Conservation (phyloP, 2,888 invertebrate species). For the Empis livida region DNA sequence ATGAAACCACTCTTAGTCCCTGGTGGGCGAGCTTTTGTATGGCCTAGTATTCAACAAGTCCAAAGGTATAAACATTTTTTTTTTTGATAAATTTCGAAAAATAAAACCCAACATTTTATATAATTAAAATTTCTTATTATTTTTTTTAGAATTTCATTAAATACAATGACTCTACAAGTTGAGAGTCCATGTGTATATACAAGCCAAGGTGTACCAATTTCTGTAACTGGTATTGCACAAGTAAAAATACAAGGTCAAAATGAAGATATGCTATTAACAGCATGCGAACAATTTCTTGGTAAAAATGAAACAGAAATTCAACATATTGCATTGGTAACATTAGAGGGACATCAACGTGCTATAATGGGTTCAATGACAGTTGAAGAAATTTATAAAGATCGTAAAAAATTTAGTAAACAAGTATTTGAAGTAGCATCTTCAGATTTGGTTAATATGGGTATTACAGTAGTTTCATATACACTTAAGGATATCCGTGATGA, state of each 20-base stretch:
- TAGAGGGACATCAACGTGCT: conserved; percentile 88
- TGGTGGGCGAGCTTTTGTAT: conserved; percentile 93
- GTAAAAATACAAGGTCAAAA: conserved; percentile 70
- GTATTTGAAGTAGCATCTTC: conserved; percentile 93
- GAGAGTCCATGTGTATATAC: conserved; percentile 94
- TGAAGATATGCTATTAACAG: conserved; percentile 61
- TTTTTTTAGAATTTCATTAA: conserved; percentile 70
- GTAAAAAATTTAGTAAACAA: conserved; percentile 89
- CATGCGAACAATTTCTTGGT: conserved; percentile 88
- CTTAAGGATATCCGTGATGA: conserved; percentile 89
- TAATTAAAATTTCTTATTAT: too few species aligned
- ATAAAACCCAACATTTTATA: too few species aligned
- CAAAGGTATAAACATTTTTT: conserved; percentile 44
- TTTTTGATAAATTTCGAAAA: neutral
- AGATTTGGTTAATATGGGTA: conserved; percentile 92
- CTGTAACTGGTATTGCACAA: conserved; percentile 95
- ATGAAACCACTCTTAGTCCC: conserved; percentile 85
- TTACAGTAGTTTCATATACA: conserved; percentile 89
- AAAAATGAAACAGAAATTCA: conserved; percentile 80
- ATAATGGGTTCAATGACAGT: conserved; percentile 97
- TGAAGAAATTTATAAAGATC: conserved; percentile 90
- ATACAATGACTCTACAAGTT: conserved; percentile 94
- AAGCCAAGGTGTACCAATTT: conserved; percentile 91
- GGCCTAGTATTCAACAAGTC: conserved; percentile 82
- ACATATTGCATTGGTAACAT: conserved; percentile 78